Conservation (phyloP, 2,113 vertebrate genomes). For the Tinamus guttatus region DNA sequence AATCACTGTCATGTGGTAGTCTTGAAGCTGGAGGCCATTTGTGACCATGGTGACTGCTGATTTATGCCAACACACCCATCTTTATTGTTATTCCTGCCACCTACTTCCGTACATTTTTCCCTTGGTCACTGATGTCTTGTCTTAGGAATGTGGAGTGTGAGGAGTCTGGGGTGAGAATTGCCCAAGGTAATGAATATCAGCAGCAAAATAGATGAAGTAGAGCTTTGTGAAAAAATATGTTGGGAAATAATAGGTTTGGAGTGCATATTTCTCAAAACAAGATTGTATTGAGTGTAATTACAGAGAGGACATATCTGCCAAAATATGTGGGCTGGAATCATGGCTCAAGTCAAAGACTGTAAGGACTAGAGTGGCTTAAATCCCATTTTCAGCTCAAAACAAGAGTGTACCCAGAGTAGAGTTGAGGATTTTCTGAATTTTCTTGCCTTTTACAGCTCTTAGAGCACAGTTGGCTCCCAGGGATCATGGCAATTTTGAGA, state of each 20-base stretch:
- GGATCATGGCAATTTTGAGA: background rate
- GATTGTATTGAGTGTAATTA: background rate
- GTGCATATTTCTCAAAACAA: background rate
- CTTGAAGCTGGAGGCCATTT: conserved; percentile 18
- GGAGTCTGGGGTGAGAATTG: background rate
- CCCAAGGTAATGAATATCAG: background rate
- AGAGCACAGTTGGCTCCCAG: background rate
- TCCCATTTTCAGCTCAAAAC: background rate
- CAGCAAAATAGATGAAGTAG: background rate
- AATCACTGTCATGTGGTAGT: conserved; percentile 29
- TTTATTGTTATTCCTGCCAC: conserved; percentile 23
- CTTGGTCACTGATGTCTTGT: conserved; percentile 20
- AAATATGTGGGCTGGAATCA: background rate
- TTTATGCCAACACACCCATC: conserved; percentile 35
- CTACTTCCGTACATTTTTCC: conserved; percentile 12
- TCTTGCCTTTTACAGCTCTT: background rate
- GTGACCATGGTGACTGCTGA: conserved; percentile 45
- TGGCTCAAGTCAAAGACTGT: background rate
- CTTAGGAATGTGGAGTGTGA: background rate
- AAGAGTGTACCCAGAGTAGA: background rate
- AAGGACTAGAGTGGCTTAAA: background rate
- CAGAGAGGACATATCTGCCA: background rate
- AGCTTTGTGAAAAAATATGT: background rate
- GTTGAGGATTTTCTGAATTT: background rate
- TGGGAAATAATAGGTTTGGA: background rate